Evolutionary conservation across 2,888 invertebrate genomes (phyloP), one percentile per base, ranked within the genome.

Genomic region (Clusia tigrina): DNA sequence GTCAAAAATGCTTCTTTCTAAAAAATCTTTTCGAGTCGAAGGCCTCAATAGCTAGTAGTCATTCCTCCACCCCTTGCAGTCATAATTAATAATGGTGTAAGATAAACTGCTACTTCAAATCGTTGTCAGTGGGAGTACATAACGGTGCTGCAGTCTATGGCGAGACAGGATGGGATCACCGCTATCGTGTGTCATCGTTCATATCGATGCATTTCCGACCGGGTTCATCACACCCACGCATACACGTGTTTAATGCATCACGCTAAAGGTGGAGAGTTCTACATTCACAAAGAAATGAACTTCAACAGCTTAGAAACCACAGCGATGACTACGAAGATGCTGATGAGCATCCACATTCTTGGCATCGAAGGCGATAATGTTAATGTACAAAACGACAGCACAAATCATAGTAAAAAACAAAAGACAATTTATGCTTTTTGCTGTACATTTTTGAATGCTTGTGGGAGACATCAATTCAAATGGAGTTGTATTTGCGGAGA

Each of bases 401-500:
- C 55, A 38, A 23, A 20, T 37, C 2, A 22, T 22, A 22, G 20
- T 15, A 23, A 18, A 53, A 17, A 25, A 26, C 6, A 37, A 37
- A 20, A n/a, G 20, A 55, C 22, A 20, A n/a, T 20, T n/a, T 32
- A 9, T 32, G 12, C 5, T 32, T 32, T 32, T 32, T 32, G 32
- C 32, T 42, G 6, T n/a, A n/a, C n/a, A 17, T 42, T 42, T 42
- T 42, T 18, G 48, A 18, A 48, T 20, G 48, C 22, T 48, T 48
- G 48, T 48, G 48, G 48, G 48, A 48, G 48, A 48, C 48, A 22
- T 48, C 48, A 32, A 12, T 17, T 22, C 48, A 22, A 5, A n/a
- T n/a, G n/a, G n/a, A n/a, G 48, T 48, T 22, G 18, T 48, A 48
- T 48, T 37, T 55, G 26, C 20, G 22, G 55, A 17, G 42, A 23